These are phyloP conservation scores for Malacoraja senta DNA, from an alignment of 2,797 vertebrate genomes.

Conservation along the genomic window DNA sequence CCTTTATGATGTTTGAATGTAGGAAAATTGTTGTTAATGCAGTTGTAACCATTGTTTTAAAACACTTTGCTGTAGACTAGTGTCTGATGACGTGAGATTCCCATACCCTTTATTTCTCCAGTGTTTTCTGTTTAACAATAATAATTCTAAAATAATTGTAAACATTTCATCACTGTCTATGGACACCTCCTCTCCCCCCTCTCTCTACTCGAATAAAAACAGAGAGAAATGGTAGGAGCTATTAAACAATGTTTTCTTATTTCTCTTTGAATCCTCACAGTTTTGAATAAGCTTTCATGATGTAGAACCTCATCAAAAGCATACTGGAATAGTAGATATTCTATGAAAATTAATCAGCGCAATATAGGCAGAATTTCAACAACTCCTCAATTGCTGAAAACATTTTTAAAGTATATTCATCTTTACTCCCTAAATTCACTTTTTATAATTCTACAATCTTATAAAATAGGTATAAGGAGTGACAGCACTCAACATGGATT, in stretches of 20 bases:
- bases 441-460: not conserved
- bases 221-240: no score
- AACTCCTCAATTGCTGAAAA: not conserved
- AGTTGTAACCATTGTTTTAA: no score
- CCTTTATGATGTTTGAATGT: no score
- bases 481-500: not conserved
- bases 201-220: no score
- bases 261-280: not conserved
- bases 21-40: no score
- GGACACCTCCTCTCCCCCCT: no score
- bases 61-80: no score
- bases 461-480: not conserved
- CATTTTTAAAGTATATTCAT: not conserved
- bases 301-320: not conserved
- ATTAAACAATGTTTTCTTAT: not conserved
- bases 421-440: not conserved
- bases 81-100: no score
- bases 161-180: no score
- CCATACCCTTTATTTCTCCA: no score
- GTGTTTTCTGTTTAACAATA: no score
- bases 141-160: no score
- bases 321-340: not conserved
- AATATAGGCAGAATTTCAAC: not conserved
- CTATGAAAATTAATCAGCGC: not conserved
- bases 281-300: not conserved